Evolutionary conservation across 2,797 vertebrate genomes (phyloP), one percentile per base, ranked within the genome.

Genomic region (Setipinna tenuifilis): DNA sequence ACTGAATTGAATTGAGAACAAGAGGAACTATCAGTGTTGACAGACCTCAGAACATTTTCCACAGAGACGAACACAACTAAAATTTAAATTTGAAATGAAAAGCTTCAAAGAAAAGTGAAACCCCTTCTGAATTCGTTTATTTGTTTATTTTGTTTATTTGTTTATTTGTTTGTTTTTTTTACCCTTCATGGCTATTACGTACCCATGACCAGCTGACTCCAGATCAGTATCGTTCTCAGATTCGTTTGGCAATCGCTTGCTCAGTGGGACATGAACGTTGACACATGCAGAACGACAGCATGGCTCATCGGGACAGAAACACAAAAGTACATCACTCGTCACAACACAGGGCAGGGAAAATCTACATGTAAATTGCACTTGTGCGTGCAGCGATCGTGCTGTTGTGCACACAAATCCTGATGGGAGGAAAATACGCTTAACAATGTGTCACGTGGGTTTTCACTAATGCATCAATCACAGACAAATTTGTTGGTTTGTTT

Each of bases 381-480:
- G 48, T 6, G 90, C 89, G 71, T 75, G 59, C 46, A 25, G 57
- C 85, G 87, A n/a, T 86, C 81, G 80, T 25, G 54, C 31, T 84
- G 50, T 90, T 87, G 84, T 82, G 9, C 31, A 41, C 62, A 68
- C 62, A 23, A 31, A 71, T 11, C 31, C 71, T 7, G 35, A 78
- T 44, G 71, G 71, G 68, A 35, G 6, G 31, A 2, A 19, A 44
- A 78, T 41, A 28, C 16, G 35, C 31, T 90, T 82, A 0, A 92
- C 91, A 92, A 83, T 0, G 75, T 86, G 82, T 84, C 16, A 82
- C 83, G 57, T 81, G 83, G 86, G 86, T 89, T 16, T 86, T 90
- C 89, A 89, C 85, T 83, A 48, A 12, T 83, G 87, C 44, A 91
- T 92, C 90, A 89, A 90, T 94, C 92, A 93, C 78, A 88, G 61